phyloP scores from a whole-genome alignment of 2,888 invertebrate genomes.

The Andricus quercusramuli region DNA sequence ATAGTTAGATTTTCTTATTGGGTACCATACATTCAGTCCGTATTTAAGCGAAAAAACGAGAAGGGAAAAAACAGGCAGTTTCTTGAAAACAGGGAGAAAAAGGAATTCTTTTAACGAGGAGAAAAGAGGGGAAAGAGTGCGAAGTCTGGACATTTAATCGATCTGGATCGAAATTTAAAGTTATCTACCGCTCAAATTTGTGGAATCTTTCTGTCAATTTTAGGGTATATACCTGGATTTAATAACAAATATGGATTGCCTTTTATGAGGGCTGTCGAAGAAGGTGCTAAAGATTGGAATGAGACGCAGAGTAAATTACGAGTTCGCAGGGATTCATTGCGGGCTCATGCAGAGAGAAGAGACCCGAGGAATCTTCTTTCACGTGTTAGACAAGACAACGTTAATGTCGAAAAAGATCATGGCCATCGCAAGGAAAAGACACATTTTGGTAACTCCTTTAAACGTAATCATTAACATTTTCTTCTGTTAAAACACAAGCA shows the following conservation, averaged over 20 bases:
- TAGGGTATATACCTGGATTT: constrained; percentile 85
- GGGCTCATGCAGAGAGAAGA: constrained; percentile 65
- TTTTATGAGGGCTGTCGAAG: constrained; percentile 79
- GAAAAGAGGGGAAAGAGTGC: too few species aligned
- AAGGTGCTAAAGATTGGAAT: constrained; percentile 81
- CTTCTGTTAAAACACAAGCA: too few species aligned
- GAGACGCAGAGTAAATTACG: constrained; percentile 74
- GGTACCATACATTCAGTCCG: too few species aligned
- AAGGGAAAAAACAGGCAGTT: too few species aligned
- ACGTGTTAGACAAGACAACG: constrained; percentile 67
- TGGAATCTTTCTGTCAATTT: constrained; percentile 28
- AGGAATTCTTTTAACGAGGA: too few species aligned
- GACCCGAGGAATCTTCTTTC: constrained; percentile 70
- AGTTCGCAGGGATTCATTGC: constrained; percentile 66
- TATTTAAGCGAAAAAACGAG: too few species aligned
- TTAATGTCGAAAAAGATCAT: constrained; percentile 68
- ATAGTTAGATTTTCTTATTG: too few species aligned
- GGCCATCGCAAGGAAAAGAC: constrained; percentile 61
- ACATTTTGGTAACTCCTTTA: constrained; percentile 65
- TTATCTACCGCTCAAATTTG: background rate
- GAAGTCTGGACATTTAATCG: too few species aligned
- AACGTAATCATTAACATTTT: background rate
- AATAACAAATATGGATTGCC: constrained; percentile 82
- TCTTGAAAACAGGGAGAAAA: too few species aligned
- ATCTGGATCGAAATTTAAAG: background rate